A percentile compares a stretch with the other conserved stretches of the same genome.
These are phyloP conservation scores for Acropternis orthonyx DNA, from an alignment of 2,797 vertebrate genomes.

Conservation along the genomic window DNA sequence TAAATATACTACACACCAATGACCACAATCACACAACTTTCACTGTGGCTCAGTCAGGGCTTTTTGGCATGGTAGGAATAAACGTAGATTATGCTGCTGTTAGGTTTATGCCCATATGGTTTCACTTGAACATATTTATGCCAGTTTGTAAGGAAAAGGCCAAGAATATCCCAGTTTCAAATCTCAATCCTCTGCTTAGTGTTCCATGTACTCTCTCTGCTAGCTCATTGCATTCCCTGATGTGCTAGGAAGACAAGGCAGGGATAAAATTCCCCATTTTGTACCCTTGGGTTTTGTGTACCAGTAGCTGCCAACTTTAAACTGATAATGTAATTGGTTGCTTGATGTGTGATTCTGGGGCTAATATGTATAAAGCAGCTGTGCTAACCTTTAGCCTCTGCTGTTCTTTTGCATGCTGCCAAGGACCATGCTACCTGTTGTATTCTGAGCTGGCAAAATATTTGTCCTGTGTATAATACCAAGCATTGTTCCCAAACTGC, in stretches of 20 bases:
- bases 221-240: not conserved
- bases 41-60: not conserved
- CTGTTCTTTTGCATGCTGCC: not conserved
- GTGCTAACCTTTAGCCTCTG: not conserved
- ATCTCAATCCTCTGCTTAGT: not conserved
- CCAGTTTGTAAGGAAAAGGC: not conserved
- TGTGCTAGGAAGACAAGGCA: not conserved
- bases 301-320: not conserved
- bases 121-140: not conserved
- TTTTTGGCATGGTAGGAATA: not conserved
- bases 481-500: too few relatives aligned
- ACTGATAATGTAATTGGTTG: not conserved
- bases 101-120: not conserved
- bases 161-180: not conserved
- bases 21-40: not conserved
- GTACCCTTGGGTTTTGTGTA: not conserved
- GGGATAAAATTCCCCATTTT: not conserved
- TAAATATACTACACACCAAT: not conserved
- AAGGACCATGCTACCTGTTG: fast-evolving
- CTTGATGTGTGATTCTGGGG: not conserved
- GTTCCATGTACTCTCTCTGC: not conserved
- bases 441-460: not conserved
- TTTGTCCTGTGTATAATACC: not conserved
- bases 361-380: fast-evolving
- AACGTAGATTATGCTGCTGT: not conserved